Evolutionary conservation across 2,797 vertebrate species (phyloP).

Genomic region (Gallinago stenura): DNA sequence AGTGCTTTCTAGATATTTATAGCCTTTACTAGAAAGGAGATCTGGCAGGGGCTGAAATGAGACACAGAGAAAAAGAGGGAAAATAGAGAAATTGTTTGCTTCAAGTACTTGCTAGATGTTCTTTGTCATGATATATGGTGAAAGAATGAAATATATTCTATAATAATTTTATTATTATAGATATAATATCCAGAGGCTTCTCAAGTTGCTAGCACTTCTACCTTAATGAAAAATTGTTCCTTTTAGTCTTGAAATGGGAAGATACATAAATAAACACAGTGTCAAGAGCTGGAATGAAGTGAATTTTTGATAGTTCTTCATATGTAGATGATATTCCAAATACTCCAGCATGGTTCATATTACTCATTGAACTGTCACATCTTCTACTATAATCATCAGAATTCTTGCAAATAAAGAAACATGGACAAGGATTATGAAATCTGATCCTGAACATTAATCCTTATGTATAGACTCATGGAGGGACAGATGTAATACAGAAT

Average conservation of each 20-base stretch:
- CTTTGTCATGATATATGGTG: neutral
- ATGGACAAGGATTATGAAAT: neutral
- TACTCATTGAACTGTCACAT: neutral
- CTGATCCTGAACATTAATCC: neutral
- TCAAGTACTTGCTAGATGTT: constrained; percentile 19
- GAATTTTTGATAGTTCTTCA: neutral
- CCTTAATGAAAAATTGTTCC: neutral
- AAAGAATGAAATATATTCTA: neutral
- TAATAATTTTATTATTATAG: neutral
- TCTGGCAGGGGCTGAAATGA: constrained; percentile 6
- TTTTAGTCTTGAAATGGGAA: neutral
- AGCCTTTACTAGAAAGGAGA: constrained; percentile 37
- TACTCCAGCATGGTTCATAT: neutral
- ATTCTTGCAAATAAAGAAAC: neutral
- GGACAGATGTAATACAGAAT: neutral
- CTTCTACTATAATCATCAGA: neutral
- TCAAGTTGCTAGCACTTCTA: neutral
- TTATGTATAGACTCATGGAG: neutral
- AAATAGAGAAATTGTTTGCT: neutral
- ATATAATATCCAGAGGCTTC: neutral
- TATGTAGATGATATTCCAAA: neutral
- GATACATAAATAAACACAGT: neutral
- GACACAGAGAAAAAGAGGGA: neutral
- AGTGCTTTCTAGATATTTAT: constrained; percentile 56
- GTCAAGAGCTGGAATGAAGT: neutral